A percentile compares a stretch with the other conserved stretches of the same genome.
These are phyloP conservation scores for Anagyrus pseudococci DNA, from an alignment of 2,888 invertebrate genomes.

Conservation along the genomic window DNA sequence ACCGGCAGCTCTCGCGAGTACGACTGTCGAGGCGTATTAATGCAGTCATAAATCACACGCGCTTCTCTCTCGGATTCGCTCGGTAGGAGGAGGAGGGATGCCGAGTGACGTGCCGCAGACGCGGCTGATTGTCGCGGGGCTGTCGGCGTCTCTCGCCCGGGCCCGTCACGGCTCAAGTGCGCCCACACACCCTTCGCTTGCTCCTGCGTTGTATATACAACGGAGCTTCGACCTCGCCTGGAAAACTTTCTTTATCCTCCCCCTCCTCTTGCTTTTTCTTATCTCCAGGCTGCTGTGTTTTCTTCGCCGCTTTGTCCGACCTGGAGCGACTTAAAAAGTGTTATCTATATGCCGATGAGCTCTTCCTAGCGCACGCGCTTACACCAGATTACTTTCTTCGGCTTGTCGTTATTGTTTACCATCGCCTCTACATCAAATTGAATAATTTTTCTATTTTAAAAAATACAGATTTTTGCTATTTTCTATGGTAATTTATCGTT, in stretches of 20 bases:
- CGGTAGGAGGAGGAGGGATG: slow-evolving; percentile 7
- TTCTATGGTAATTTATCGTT: too few species aligned
- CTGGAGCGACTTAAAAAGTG: too few species aligned
- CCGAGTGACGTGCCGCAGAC: slow-evolving; percentile 48
- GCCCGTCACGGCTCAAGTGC: slow-evolving; percentile 11
- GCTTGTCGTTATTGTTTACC: too few species aligned
- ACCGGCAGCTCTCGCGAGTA: slow-evolving; percentile 21
- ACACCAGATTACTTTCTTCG: too few species aligned
- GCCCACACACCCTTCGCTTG: not conserved
- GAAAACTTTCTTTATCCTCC: not conserved
- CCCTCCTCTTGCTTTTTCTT: not conserved
- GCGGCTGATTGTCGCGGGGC: slow-evolving; percentile 44
- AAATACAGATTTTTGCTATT: too few species aligned
- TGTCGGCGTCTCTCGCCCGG: too few species aligned
- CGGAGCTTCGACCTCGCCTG: slow-evolving; percentile 9
- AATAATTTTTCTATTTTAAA: too few species aligned
- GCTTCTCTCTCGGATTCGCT: slow-evolving; percentile 23
- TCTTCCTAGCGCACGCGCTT: too few species aligned
- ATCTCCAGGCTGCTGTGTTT: too few species aligned
- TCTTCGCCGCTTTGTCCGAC: too few species aligned
- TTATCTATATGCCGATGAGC: too few species aligned
- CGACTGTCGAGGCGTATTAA: slow-evolving; percentile 44
- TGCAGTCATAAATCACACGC: slow-evolving; percentile 52
- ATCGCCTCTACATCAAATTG: too few species aligned
- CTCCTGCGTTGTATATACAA: not conserved